Percentiles rank a stretch among this genome's conserved stretches.
phyloP scores from a whole-genome alignment of 2,797 vertebrate genomes.

The Anguilla anguilla region DNA sequence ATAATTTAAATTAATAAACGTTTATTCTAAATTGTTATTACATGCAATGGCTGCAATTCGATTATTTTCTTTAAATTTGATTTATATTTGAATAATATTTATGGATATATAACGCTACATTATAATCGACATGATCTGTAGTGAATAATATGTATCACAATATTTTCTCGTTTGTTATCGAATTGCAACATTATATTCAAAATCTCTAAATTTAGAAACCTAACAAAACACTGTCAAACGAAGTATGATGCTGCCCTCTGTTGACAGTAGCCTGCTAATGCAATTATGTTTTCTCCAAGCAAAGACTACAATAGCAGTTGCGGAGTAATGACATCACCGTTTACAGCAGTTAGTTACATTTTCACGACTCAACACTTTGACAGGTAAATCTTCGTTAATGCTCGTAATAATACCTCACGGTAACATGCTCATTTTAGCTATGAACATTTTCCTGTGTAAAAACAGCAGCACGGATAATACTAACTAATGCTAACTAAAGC shows the following conservation, averaged over 20 bases:
- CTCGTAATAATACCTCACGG: neutral
- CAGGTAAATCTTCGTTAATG: neutral
- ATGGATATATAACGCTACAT: neutral
- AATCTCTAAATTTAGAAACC: neutral
- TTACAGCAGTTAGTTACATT: neutral
- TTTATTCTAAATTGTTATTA: neutral
- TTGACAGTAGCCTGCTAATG: slow-evolving; percentile 39
- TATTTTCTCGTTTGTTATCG: slow-evolving; percentile 26
- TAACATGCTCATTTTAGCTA: neutral
- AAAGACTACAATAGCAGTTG: neutral
- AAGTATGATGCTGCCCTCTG: slow-evolving; percentile 66
- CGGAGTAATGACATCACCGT: neutral
- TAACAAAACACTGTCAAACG: neutral
- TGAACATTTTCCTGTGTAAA: neutral
- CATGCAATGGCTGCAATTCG: neutral
- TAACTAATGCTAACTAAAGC: too few relatives aligned
- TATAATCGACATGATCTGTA: neutral
- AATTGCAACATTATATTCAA: neutral
- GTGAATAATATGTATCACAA: neutral
- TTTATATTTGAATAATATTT: neutral
- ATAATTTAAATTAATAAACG: neutral
- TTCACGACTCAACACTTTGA: neutral
- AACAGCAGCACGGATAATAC: too few relatives aligned
- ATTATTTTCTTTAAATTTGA: neutral
- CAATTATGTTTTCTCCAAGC: neutral